Base-by-base conservation (phyloP, 2,113 vertebrate species). In the Vanacampus margaritifer region DNA sequence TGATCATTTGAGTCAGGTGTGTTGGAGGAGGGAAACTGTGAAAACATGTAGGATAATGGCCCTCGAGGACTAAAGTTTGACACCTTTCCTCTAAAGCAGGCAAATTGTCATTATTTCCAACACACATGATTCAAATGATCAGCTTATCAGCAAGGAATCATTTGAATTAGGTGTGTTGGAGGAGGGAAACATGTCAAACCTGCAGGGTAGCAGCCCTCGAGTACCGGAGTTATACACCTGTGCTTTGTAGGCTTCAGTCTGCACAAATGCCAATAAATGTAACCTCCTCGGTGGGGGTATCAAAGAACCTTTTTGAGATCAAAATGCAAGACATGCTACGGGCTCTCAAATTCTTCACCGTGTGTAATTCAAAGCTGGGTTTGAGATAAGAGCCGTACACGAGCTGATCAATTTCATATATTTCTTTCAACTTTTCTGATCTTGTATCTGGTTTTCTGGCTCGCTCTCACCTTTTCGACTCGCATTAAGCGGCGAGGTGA, bases 401-500 rank as follows among this genome's bases (percentile, higher is more conserved):
- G 80, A 80, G 63, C 62, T 68, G 82, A 84, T 88, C 77, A 78
- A 83, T 88, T 82, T 85, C 13, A 81, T 84, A 79, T 89, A 84
- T 83, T 67, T 74, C 69, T 72, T 41, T 62, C 13, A 26, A 43
- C 35, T 75, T 82, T 85, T 86, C 78, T 90, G 80, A 80, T 88
- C 79, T 83, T 84, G 78, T 78, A 89, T 88, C 90, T 87, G 64
- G 64, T 63, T 78, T 60, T 62, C 67, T 86, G 90, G 90, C 87
- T 84, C 75, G 14, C 74, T 54, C 82, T 86, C 91, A 90, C 91
- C 91, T 92, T n/a, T 91, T 87, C 90, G 86, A 89, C 90, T 94
- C 91, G 90, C 92, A 91, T 93, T 93, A 92, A 94, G 93, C 92
- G 92, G 87, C 72, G 91, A 91, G 91, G 89, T 92, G 82, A 90